A percentile compares a stretch with the other conserved stretches of the same genome.
Conservation (phyloP, 2,113 vertebrate species). For the Arenaria interpres region DNA sequence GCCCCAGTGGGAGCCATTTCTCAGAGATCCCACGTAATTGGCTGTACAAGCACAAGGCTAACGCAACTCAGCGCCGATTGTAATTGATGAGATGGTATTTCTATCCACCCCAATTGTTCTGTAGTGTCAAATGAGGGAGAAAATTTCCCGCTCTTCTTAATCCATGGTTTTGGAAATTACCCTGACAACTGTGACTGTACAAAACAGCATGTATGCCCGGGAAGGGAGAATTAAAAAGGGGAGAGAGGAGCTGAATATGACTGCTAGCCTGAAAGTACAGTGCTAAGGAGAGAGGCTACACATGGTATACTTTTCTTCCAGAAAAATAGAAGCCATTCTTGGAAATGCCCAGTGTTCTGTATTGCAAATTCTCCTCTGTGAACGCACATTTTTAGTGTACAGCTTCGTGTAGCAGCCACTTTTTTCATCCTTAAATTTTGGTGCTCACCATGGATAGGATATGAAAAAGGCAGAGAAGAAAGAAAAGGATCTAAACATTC, state of each 20-base stretch:
- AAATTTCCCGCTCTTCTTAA: neutral
- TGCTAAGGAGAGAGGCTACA: neutral
- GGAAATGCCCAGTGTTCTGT: neutral
- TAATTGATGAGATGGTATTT: neutral
- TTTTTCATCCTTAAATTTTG: neutral
- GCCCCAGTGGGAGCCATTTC: neutral
- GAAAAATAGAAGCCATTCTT: neutral
- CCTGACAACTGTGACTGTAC: neutral
- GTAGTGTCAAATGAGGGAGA: neutral
- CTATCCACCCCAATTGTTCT: neutral
- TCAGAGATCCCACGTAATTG: neutral
- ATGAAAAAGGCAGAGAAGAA: neutral
- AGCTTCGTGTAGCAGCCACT: neutral
- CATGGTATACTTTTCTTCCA: neutral
- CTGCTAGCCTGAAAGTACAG: neutral
- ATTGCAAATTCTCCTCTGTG: neutral
- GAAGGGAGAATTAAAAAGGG: neutral
- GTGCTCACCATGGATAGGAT: neutral
- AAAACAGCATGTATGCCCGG: neutral
- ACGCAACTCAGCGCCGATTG: neutral
- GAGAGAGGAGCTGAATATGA: neutral
- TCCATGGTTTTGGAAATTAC: neutral
- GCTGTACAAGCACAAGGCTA: neutral
- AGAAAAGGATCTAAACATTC: neutral
- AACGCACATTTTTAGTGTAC: neutral